Conservation (phyloP, 2,113 vertebrate genomes). For the Stigmatopora nigra region DNA sequence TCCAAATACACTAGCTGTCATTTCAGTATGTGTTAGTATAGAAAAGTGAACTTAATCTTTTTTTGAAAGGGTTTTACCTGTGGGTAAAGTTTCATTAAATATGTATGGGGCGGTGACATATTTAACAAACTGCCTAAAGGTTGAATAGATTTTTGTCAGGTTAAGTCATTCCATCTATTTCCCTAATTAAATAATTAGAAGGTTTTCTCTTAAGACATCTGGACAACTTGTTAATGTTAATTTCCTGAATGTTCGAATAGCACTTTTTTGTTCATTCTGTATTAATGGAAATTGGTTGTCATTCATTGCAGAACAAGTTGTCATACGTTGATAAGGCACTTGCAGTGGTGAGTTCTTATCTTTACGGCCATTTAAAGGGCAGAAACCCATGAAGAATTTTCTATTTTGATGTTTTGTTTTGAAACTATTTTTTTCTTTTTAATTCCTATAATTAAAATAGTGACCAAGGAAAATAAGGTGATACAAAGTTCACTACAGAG, state of each 20-base stretch:
- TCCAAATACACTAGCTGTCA: not conserved
- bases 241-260: not conserved
- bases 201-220: too few species aligned
- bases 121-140: not conserved
- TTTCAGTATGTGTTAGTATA: not conserved
- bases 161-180: not conserved
- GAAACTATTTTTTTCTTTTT: not conserved
- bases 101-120: not conserved
- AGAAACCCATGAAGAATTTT: not conserved
- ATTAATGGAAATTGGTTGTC: not conserved
- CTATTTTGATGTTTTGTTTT: not conserved
- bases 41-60: not conserved
- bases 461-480: too few species aligned
- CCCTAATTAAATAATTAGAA: not conserved
- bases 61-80: not conserved
- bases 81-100: not conserved
- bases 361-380: constrained; percentile 50
- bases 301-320: constrained; percentile 34
- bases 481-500: not conserved
- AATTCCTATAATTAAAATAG: not conserved
- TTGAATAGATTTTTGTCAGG: not conserved
- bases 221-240: too few species aligned
- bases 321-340: constrained; percentile 46
- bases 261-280: not conserved
- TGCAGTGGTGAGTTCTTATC: constrained; percentile 48